A percentile compares a stretch with the other conserved stretches of the same genome.
Evolutionary conservation across 2,888 invertebrate species (phyloP).

Genomic region (Malthinus flaveolus): DNA sequence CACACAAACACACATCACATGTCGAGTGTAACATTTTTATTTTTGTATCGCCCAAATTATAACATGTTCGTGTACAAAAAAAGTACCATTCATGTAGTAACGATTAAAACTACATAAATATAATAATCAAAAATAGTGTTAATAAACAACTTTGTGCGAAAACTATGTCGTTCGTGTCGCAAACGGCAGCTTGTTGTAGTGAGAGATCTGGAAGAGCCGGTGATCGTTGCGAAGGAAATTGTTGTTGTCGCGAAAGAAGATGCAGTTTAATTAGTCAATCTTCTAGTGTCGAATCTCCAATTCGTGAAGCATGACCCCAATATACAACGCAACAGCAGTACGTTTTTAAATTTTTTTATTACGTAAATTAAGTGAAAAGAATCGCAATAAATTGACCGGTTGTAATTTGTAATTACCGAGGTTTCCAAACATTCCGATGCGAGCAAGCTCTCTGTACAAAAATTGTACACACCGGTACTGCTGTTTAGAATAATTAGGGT

Average conservation of each 20-base stretch:
- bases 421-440: no score
- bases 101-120: no score
- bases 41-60: no score
- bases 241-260: conserved; percentile 55
- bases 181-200: conserved; percentile 60
- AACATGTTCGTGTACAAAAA: no score
- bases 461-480: no score
- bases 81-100: no score
- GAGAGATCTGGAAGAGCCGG: conserved; percentile 34
- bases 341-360: not conserved
- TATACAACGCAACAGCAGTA: conserved; percentile 14
- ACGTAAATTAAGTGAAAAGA: not conserved
- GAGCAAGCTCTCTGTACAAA: no score
- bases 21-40: no score
- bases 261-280: conserved; percentile 34
- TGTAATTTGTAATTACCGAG: no score
- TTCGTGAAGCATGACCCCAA: conserved; percentile 31
- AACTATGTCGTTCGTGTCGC: conserved; percentile 61
- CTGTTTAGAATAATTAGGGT: no score
- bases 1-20: no score
- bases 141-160: not conserved
- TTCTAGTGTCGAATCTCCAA: conserved; percentile 25
- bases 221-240: conserved; percentile 44
- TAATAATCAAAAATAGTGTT: conserved; percentile 1
- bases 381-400: no score